These are phyloP conservation scores for Triplophysa yarkandensis DNA, from an alignment of 2,797 vertebrate genomes.

Conservation along the genomic window DNA sequence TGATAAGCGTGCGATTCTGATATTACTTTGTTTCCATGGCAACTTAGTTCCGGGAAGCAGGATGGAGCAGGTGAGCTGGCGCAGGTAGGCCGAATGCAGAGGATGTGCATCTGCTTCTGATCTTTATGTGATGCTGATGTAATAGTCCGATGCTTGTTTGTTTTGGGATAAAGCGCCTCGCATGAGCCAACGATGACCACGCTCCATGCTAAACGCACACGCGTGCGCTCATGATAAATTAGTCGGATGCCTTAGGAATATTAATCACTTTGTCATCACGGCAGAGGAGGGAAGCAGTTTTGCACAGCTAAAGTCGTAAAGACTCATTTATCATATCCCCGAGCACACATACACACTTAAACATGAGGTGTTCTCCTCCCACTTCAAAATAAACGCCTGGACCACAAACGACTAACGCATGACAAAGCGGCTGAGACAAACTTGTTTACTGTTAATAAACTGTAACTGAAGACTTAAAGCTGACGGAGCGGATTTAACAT, in stretches of 20 bases:
- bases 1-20: conserved; percentile 39
- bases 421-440: conserved; percentile 33
- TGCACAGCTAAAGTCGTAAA: conserved; percentile 64
- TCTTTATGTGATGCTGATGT: not conserved
- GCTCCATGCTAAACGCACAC: conserved; percentile 71
- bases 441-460: conserved; percentile 40
- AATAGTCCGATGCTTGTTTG: conserved; percentile 61
- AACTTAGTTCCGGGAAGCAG: conserved; percentile 29
- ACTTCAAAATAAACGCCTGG: not conserved
- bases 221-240: conserved; percentile 75
- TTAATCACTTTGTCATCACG: conserved; percentile 80
- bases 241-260: conserved; percentile 76
- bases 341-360: conserved; percentile 44
- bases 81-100: conserved; percentile 10
- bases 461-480: conserved; percentile 14
- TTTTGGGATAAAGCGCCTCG: conserved; percentile 51
- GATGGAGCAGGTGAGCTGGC: conserved; percentile 39
- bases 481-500: conserved; percentile 18
- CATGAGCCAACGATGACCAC: conserved; percentile 58
- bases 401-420: not conserved
- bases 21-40: conserved; percentile 43
- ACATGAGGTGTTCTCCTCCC: not conserved
- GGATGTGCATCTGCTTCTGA: conserved; percentile 3
- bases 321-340: conserved; percentile 78
- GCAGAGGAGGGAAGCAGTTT: conserved; percentile 77